A percentile compares a stretch with the other conserved stretches of the same genome.
These are phyloP conservation scores for Sinopyrophorus schimmeli DNA, from an alignment of 2,888 invertebrate species.

Conservation along the genomic window DNA sequence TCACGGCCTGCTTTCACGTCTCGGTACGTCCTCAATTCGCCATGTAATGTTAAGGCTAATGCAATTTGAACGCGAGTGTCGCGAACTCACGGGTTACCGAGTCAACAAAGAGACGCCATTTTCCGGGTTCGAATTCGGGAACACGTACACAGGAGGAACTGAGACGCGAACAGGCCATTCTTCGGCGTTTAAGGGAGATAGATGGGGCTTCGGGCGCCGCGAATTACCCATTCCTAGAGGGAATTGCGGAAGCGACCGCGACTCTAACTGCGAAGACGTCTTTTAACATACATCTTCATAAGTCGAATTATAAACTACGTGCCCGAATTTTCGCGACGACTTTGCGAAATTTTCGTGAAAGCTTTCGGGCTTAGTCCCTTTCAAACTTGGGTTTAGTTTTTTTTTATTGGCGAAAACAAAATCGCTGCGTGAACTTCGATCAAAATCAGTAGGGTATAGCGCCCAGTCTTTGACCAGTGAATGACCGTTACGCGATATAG, in stretches of 20 bases:
- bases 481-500: too few species aligned
- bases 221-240: conserved; percentile 32
- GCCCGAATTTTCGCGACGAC: too few species aligned
- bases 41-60: conserved; percentile 61
- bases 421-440: too few species aligned
- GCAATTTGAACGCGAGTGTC: conserved; percentile 58
- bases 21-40: conserved; percentile 59
- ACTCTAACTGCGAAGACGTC: conserved; percentile 26
- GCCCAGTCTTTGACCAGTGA: too few species aligned
- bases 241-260: conserved; percentile 33
- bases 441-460: too few species aligned
- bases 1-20: conserved; percentile 54
- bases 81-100: conserved; percentile 54
- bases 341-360: conserved; percentile 16
- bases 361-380: too few species aligned
- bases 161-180: conserved; percentile 26
- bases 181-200: conserved; percentile 27
- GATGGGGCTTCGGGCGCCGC: conserved; percentile 26
- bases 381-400: too few species aligned
- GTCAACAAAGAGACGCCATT: conserved; percentile 55
- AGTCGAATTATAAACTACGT: too few species aligned
- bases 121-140: conserved; percentile 41
- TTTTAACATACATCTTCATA: conserved; percentile 13
- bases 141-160: conserved; percentile 26
- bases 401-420: too few species aligned